Percentiles rank a stretch among this genome's conserved stretches.
Evolutionary conservation across 2,113 vertebrate species (phyloP).

Genomic region (Pseudopipra pipra): DNA sequence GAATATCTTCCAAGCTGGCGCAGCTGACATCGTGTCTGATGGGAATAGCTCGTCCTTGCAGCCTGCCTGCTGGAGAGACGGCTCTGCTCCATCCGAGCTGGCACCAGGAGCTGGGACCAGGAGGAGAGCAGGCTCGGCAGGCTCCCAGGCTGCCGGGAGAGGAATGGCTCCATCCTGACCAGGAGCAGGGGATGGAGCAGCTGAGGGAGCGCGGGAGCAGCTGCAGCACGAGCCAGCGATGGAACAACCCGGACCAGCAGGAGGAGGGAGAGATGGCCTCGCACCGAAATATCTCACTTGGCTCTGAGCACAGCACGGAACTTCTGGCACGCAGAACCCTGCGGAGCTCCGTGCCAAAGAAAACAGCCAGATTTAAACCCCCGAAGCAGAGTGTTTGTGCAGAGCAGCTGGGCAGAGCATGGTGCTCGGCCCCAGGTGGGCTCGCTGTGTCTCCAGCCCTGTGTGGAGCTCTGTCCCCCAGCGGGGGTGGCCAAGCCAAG

Average conservation of each 20-base stretch:
- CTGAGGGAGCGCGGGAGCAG: rapidly evolving
- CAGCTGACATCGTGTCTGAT: neutral
- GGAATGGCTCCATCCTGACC: neutral
- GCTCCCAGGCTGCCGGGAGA: rapidly evolving
- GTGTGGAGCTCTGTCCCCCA: neutral
- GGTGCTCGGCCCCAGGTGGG: neutral
- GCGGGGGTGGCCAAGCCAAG: rapidly evolving
- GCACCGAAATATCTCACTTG: neutral
- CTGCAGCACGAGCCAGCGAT: neutral
- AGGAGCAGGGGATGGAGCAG: neutral
- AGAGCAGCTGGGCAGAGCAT: neutral
- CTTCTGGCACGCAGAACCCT: neutral
- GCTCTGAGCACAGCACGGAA: neutral
- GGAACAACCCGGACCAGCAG: neutral
- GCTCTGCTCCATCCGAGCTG: neutral
- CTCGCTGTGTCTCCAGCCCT: neutral
- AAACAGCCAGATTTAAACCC: neutral
- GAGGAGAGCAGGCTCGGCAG: neutral
- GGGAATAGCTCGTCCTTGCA: neutral
- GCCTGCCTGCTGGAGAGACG: neutral
- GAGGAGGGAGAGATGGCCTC: neutral
- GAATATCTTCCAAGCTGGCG: neutral
- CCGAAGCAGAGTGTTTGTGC: neutral
- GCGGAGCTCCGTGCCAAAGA: neutral
- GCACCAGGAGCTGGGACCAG: neutral